Percentiles rank a stretch among this genome's conserved stretches.
These are phyloP conservation scores for Enteromius paludinosus DNA, from an alignment of 2,797 vertebrate species.

Conservation along the genomic window DNA sequence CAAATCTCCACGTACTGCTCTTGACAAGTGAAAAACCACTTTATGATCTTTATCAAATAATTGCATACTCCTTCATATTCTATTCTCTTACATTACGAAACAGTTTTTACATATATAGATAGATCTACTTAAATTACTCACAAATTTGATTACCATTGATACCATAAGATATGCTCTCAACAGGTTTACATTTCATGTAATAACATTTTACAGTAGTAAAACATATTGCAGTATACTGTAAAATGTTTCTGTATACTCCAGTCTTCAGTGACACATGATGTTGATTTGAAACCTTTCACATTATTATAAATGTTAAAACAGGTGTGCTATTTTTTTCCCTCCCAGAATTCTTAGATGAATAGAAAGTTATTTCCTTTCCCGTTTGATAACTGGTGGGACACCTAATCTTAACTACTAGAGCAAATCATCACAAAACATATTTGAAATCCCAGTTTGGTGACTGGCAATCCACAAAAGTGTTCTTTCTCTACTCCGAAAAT, in stretches of 20 bases:
- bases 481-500: slow-evolving; percentile 10
- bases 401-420: background rate
- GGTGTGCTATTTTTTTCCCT: background rate
- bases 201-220: background rate
- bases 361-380: background rate
- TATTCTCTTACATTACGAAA: background rate
- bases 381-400: background rate
- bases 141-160: no score
- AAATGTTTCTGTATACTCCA: background rate
- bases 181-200: background rate
- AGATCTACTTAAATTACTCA: no score
- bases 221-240: background rate
- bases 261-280: background rate
- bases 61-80: background rate
- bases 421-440: background rate
- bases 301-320: background rate
- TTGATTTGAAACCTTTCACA: background rate
- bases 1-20: background rate
- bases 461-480: background rate
- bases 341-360: background rate
- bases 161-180: no score
- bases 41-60: background rate
- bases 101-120: no score
- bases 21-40: background rate
- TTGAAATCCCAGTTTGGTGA: slow-evolving; percentile 1